Base-by-base conservation (phyloP, 2,888 invertebrate species). In the Balanococcus diminutus region DNA sequence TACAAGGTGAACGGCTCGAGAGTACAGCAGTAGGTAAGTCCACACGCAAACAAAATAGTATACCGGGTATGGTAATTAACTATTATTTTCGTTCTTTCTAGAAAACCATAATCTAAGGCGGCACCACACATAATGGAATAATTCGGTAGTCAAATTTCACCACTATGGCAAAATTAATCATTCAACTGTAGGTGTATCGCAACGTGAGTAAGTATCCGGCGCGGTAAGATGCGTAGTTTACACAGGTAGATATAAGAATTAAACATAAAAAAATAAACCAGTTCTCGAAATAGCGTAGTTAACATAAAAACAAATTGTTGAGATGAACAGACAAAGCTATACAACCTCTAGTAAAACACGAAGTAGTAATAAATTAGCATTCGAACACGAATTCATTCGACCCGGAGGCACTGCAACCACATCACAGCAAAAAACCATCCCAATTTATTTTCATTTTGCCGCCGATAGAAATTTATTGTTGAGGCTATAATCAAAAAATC, bases 231-330 rank as follows among this genome's bases (percentile, higher is more conserved):
- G 11, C 28, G 61, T 67, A 28, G 25, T 67, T 56, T 67, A 25
- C 28, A 25, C 14, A 9, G 22, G 61, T 67, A n/a, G n/a, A n/a
- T n/a, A n/a, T n/a, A 25, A 14, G n/a, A 28, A 4, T 25, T 75
- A 32, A n/a, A 75, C 75, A 32, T n/a, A n/a, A n/a, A n/a, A 31
- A 28, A 31, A 75, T 75, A 75, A 75, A 75, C 75, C 75, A 75
- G 75, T 75, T 75, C 75, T 28, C 14, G 5, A 67, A 75, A 75
- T n/a, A 75, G 36, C 75, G 75, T 75, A n/a, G 31, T 32, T n/a
- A 19, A 51, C n/a, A 32, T n/a, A 32, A 75, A 75, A 75, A 75
- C 28, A 75, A 75, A 32, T 32, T 75, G 4, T 75, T 32, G n/a
- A 32, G 75, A 75, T 32, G 75, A 75, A 32, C n/a, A 75, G 75